Conservation (phyloP, 2,888 invertebrate species). For the Argyra leucocephala region DNA sequence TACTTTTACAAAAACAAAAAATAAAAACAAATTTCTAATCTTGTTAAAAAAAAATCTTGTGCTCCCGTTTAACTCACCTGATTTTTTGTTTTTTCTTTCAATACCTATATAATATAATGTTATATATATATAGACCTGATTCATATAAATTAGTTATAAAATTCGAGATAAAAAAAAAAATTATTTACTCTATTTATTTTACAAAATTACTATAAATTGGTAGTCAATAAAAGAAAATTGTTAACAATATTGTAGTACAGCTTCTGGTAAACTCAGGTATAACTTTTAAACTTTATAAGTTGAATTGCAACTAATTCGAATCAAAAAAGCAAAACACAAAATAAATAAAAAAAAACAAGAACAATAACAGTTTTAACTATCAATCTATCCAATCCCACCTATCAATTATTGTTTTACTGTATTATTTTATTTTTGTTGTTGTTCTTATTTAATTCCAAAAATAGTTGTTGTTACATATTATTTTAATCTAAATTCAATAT, state of each 20-base stretch:
- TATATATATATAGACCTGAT: too few relatives aligned
- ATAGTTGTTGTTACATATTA: background rate
- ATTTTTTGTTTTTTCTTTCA: too few relatives aligned
- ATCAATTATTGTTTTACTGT: background rate
- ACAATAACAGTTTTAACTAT: background rate
- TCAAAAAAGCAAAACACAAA: too few relatives aligned
- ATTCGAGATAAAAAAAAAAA: too few relatives aligned
- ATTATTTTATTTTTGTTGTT: background rate
- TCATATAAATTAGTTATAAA: too few relatives aligned
- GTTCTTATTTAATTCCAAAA: background rate
- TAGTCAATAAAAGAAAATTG: background rate
- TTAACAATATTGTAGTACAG: constrained; percentile 3
- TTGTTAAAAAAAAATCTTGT: too few relatives aligned
- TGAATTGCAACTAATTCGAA: too few relatives aligned
- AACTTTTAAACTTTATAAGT: background rate
- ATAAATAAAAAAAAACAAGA: too few relatives aligned
- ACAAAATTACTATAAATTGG: background rate
- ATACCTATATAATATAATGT: too few relatives aligned
- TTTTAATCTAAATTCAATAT: constrained; percentile 2
- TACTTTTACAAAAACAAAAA: too few relatives aligned
- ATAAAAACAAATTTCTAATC: too few relatives aligned
- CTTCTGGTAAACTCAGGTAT: background rate
- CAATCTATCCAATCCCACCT: background rate
- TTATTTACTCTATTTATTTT: background rate
- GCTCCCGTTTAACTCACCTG: too few relatives aligned